Percentiles rank a stretch among this genome's conserved stretches.
Evolutionary conservation across 2,797 vertebrate genomes (phyloP).

Genomic region (Coracias cyanogaster): DNA sequence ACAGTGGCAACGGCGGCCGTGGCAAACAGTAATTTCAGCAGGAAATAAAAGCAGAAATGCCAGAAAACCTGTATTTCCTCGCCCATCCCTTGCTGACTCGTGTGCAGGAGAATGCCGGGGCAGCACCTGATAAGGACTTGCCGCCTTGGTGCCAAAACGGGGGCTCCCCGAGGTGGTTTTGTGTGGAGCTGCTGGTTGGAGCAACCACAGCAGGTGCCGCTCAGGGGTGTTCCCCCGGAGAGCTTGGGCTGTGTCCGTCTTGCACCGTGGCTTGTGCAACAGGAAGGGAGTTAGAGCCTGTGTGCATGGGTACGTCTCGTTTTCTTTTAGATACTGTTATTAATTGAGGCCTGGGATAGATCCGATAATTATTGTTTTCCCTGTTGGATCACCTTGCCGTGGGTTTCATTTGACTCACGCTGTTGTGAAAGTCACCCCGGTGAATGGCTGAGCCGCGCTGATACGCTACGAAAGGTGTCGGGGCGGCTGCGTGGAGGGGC

Average conservation of each 20-base stretch:
- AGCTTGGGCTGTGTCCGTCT: not conserved
- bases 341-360: not conserved
- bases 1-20: not conserved
- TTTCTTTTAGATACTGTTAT: fast-evolving
- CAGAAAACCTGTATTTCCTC: not conserved
- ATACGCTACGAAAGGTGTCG: too few species aligned
- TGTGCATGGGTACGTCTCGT: not conserved
- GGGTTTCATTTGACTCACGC: not conserved
- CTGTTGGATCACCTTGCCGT: not conserved
- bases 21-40: not conserved
- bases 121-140: not conserved
- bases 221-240: not conserved
- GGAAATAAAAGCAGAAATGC: not conserved
- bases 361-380: conserved; percentile 38
- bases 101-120: not conserved
- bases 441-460: not conserved
- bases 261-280: fast-evolving
- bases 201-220: fast-evolving
- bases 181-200: not conserved
- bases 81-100: fast-evolving
- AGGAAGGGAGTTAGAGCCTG: not conserved
- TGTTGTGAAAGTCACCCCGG: not conserved
- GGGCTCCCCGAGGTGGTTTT: not conserved
- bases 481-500: too few species aligned
- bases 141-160: fast-evolving